phyloP scores from a whole-genome alignment of 2,113 vertebrate species.

The Rhizomys pruinosus region DNA sequence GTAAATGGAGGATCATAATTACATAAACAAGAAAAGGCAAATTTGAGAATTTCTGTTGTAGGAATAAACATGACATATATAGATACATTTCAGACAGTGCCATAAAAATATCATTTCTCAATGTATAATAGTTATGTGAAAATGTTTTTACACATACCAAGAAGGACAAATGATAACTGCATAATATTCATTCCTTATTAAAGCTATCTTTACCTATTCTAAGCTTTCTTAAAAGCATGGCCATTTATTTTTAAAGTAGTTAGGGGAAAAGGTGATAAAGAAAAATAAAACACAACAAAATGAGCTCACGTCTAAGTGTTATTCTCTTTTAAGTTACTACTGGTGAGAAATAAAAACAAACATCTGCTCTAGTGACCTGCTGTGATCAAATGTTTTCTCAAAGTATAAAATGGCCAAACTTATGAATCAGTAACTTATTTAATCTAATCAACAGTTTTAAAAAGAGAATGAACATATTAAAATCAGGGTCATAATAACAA shows the following conservation, averaged over 20 bases:
- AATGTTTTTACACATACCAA: not conserved
- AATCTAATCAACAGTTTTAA: constrained; percentile 16
- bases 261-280: constrained; percentile 1
- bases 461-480: not conserved
- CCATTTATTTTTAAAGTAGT: not conserved
- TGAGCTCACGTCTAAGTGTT: constrained; percentile 4
- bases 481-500: not conserved
- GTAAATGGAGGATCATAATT: not conserved
- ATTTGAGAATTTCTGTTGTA: not conserved
- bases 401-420: constrained; percentile 1
- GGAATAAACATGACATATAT: not conserved
- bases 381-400: constrained; percentile 22
- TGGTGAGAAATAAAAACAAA: constrained; percentile 32
- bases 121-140: not conserved
- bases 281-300: constrained; percentile 39
- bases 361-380: not conserved
- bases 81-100: not conserved
- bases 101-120: constrained; percentile 35
- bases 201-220: not conserved
- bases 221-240: not conserved
- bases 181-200: not conserved
- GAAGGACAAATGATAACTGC: not conserved
- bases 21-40: not conserved
- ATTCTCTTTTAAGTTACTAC: not conserved
- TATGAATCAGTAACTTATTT: constrained; percentile 35